Percentiles rank a stretch among this genome's conserved stretches.
Conservation (phyloP, 2,113 vertebrate genomes). For the Brachyhypopomus occidentalis region DNA sequence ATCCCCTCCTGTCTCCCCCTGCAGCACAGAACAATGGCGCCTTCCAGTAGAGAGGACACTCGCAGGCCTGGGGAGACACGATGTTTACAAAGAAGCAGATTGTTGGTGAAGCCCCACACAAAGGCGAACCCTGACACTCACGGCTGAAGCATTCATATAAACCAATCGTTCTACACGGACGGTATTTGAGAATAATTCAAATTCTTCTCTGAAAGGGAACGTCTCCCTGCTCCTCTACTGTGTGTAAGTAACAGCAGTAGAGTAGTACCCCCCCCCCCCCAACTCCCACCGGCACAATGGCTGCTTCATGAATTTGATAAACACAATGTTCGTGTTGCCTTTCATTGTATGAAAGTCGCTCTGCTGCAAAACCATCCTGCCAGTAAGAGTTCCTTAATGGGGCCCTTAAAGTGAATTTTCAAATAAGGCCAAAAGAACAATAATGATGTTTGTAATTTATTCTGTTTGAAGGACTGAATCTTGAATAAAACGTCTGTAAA, state of each 20-base stretch:
- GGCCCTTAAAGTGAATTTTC: conserved; percentile 5
- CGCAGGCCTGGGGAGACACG: conserved; percentile 81
- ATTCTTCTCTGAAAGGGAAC: background rate
- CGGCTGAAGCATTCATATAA: background rate
- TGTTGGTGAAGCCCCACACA: background rate
- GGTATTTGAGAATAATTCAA: background rate
- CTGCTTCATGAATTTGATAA: no score
- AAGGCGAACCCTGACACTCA: background rate
- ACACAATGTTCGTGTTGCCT: no score
- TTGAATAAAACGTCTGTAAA: background rate
- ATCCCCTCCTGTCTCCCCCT: conserved; percentile 90
- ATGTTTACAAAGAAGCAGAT: background rate
- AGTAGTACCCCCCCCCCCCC: no score
- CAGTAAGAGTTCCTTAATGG: background rate
- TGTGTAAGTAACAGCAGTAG: no score
- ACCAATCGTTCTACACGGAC: background rate
- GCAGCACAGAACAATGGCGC: conserved; percentile 87
- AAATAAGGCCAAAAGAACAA: conserved; percentile 19
- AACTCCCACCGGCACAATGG: no score
- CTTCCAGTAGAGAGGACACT: conserved; percentile 96
- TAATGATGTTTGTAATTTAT: conserved; percentile 37
- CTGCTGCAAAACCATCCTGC: background rate
- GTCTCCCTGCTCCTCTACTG: no score
- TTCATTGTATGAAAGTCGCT: background rate
- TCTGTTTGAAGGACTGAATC: conserved; percentile 31